A percentile compares a stretch with the other conserved stretches of the same genome.
Evolutionary conservation across 2,888 invertebrate genomes (phyloP).

Genomic region (Sericinus montela): DNA sequence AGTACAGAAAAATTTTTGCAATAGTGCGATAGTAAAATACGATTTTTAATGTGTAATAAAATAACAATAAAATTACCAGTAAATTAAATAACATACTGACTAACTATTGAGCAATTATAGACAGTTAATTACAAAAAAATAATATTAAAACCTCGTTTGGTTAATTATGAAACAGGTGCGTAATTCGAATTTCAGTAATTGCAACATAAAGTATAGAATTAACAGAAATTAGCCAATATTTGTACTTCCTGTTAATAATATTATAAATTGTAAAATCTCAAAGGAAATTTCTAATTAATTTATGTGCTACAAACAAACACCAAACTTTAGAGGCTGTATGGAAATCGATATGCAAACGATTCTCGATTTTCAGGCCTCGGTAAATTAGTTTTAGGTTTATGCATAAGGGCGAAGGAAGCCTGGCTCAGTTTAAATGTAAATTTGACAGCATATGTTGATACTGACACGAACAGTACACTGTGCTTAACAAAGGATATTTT

Average conservation of each 20-base stretch:
- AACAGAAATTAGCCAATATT: too few species aligned
- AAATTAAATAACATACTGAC: too few species aligned
- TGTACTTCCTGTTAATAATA: not conserved
- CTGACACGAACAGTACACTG: not conserved
- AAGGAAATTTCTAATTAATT: not conserved
- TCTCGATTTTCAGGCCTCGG: not conserved
- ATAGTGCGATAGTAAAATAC: too few species aligned
- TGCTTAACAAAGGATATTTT: constrained; percentile 4
- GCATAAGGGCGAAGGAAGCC: not conserved
- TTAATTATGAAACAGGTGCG: too few species aligned
- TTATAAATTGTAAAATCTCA: not conserved
- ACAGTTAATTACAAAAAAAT: too few species aligned
- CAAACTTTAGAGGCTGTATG: not conserved
- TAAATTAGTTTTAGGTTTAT: constrained; percentile 1
- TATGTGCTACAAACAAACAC: not conserved
- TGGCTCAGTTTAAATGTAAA: constrained; percentile 11
- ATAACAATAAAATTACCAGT: too few species aligned
- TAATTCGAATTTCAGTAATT: too few species aligned
- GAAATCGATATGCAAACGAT: not conserved
- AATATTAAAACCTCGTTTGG: too few species aligned
- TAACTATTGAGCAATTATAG: too few species aligned
- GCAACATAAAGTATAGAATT: too few species aligned
- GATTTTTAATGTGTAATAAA: too few species aligned
- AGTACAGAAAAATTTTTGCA: too few species aligned
- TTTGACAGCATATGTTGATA: constrained; percentile 1